Conservation (phyloP, 2,797 vertebrate genomes). For the Gastrophryne carolinensis region DNA sequence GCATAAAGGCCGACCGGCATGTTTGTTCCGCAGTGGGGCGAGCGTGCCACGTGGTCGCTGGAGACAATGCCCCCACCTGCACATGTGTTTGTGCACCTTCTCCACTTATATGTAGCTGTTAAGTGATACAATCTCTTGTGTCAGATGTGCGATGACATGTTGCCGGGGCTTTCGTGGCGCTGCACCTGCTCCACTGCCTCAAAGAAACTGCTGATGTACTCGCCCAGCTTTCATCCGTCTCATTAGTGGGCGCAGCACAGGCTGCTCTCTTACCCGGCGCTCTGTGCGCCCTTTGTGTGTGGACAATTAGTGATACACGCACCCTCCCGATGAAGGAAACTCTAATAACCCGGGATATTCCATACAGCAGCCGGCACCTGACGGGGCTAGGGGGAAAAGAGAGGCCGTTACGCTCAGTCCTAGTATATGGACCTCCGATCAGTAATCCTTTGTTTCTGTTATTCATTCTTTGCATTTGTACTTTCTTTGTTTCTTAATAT, state of each 20-base stretch:
- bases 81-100: slow-evolving; percentile 58
- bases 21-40: slow-evolving; percentile 3
- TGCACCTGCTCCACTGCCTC: slow-evolving; percentile 58
- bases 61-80: slow-evolving; percentile 65
- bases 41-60: slow-evolving; percentile 32
- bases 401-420: no score
- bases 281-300: slow-evolving; percentile 8
- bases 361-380: no score
- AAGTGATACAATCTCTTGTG: slow-evolving; percentile 56
- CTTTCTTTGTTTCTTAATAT: no score
- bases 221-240: background rate
- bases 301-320: background rate
- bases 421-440: no score
- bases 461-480: no score
- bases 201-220: background rate
- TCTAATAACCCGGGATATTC: background rate
- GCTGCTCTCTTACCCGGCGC: background rate
- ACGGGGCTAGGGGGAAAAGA: no score
- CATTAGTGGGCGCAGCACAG: slow-evolving; percentile 22
- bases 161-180: slow-evolving; percentile 1
- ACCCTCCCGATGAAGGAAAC: background rate
- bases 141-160: slow-evolving; percentile 48
- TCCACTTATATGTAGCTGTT: slow-evolving; percentile 54
- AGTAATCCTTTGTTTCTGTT: no score
- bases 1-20: background rate